phyloP scores from a whole-genome alignment of 2,888 invertebrate species.

The Acleris laterana region DNA sequence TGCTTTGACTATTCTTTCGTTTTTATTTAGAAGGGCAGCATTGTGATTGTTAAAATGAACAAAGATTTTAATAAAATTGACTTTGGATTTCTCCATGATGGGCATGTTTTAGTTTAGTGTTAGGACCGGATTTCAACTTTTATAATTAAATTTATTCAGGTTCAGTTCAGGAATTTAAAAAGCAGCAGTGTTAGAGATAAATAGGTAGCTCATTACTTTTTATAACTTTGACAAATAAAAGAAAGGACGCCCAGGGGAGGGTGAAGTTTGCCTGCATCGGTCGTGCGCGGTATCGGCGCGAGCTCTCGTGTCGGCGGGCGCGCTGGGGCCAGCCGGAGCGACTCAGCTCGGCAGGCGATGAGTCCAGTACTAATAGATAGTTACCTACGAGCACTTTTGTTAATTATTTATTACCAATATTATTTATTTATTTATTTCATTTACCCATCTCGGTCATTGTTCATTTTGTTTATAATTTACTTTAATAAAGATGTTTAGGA shows the following conservation, averaged over 20 bases:
- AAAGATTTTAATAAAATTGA: neutral
- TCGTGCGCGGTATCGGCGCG: conserved; percentile 55
- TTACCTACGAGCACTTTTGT: too few relatives aligned
- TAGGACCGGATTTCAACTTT: conserved; percentile 33
- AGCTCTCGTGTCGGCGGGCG: conserved; percentile 47
- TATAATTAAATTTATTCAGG: conserved; percentile 36
- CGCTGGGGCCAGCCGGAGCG: conserved; percentile 69
- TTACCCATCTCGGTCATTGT: too few relatives aligned
- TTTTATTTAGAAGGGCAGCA: too few relatives aligned
- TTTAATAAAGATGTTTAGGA: too few relatives aligned
- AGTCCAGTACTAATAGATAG: conserved; percentile 75
- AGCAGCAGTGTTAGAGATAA: conserved; percentile 62
- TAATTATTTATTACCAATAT: too few relatives aligned
- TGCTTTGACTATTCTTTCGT: too few relatives aligned
- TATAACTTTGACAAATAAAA: conserved; percentile 71
- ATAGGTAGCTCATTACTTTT: conserved; percentile 71
- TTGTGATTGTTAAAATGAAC: too few relatives aligned
- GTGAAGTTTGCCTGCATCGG: conserved; percentile 59
- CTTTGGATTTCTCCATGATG: conserved; percentile 12
- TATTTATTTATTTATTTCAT: too few relatives aligned
- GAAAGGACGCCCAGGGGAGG: conserved; percentile 58
- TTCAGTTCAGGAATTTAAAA: conserved; percentile 54
- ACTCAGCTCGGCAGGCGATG: conserved; percentile 64
- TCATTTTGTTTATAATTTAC: too few relatives aligned
- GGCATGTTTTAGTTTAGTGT: conserved; percentile 10